These are phyloP conservation scores for Neomorphus geoffroyi DNA, from an alignment of 2,797 vertebrate species.

Conservation along the genomic window DNA sequence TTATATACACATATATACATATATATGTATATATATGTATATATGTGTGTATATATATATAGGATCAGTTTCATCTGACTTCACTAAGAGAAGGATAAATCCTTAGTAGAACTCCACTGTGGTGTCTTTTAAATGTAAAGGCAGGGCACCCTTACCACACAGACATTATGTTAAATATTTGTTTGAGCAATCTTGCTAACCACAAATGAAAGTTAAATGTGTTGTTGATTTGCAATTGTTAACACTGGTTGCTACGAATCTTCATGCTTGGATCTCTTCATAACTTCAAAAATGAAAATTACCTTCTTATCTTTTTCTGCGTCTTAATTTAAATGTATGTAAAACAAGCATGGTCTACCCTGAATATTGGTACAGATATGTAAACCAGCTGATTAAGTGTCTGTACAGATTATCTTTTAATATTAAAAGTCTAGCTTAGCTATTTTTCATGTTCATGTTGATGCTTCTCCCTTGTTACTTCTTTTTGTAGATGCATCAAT, in stretches of 20 bases:
- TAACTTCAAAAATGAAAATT: background rate
- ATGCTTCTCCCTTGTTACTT: background rate
- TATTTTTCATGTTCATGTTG: background rate
- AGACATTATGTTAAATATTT: background rate
- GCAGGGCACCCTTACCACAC: background rate
- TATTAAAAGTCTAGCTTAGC: background rate
- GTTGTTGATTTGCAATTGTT: background rate
- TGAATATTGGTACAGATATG: background rate
- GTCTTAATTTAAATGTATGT: background rate
- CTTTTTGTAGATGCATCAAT: background rate
- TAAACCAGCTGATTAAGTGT: background rate
- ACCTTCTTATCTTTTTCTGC: background rate
- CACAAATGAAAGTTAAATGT: background rate
- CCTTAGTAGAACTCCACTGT: background rate
- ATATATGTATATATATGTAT: too few relatives aligned
- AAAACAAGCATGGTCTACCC: background rate
- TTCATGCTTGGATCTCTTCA: background rate
- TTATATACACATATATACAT: too few relatives aligned
- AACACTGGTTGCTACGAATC: background rate
- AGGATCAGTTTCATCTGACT: background rate
- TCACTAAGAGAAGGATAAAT: background rate
- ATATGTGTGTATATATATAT: too few relatives aligned
- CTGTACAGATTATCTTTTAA: background rate
- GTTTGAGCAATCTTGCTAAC: background rate
- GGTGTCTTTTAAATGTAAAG: background rate